Evolutionary conservation across 2,888 invertebrate species (phyloP).

Genomic region (Pyrocoelia pectoralis): DNA sequence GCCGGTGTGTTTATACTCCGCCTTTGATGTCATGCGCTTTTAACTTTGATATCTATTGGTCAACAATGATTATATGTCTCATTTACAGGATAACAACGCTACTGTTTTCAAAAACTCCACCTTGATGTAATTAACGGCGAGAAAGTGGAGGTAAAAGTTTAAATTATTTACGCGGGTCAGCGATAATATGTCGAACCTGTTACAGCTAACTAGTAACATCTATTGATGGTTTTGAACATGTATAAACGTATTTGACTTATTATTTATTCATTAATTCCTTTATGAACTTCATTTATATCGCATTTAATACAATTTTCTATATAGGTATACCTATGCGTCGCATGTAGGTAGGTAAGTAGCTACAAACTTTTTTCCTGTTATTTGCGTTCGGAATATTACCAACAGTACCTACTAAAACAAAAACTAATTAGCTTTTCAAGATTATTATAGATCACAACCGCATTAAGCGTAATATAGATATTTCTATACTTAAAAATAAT

Average conservation of each 20-base stretch:
- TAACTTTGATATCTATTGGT: constrained; percentile 44
- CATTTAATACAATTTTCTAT: neutral
- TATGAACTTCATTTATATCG: constrained; percentile 18
- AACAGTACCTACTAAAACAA: too few relatives aligned
- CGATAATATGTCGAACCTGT: constrained; percentile 45
- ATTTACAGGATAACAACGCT: constrained; percentile 35
- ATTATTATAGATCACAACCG: too few relatives aligned
- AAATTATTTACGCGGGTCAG: constrained; percentile 45
- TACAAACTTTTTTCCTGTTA: too few relatives aligned
- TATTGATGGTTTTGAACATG: constrained; percentile 27
- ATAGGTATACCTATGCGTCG: neutral
- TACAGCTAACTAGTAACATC: constrained; percentile 29
- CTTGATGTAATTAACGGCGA: constrained; percentile 39
- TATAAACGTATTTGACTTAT: constrained; percentile 29
- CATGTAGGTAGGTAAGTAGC: too few relatives aligned
- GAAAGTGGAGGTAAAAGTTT: constrained; percentile 33
- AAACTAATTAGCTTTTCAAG: too few relatives aligned
- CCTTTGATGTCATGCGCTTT: constrained; percentile 50
- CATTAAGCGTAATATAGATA: too few relatives aligned
- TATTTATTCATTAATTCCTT: constrained; percentile 29
- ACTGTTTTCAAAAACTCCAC: constrained; percentile 47
- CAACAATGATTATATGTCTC: constrained; percentile 34
- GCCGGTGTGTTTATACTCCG: constrained; percentile 45
- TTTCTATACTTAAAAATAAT: too few relatives aligned
- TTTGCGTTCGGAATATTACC: too few relatives aligned